Evolutionary conservation across 92 coral and sea anemone species (phyloP).

Genomic region (Zoanthus solanderi): DNA sequence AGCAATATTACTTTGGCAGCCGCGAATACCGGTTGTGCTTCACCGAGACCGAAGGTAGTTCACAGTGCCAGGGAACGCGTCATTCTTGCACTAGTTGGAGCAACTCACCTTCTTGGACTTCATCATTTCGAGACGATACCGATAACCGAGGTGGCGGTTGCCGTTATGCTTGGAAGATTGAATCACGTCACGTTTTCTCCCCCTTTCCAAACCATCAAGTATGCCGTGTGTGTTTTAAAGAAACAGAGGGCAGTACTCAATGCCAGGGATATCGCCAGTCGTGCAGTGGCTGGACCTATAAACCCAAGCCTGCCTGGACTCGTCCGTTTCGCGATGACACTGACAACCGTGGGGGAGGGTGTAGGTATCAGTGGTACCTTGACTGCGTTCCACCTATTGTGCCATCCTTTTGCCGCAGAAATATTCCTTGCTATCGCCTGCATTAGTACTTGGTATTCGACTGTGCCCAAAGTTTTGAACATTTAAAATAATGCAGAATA

Average conservation of each 20-base stretch:
- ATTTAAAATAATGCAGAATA: too few relatives aligned
- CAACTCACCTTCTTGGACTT: slow-evolving; percentile 46
- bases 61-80: slow-evolving; percentile 63
- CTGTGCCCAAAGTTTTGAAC: neutral
- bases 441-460: neutral
- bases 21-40: slow-evolving; percentile 52
- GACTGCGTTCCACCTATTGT: slow-evolving; percentile 18
- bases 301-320: slow-evolving; percentile 56
- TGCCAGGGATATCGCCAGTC: slow-evolving; percentile 47
- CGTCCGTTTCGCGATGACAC: slow-evolving; percentile 70
- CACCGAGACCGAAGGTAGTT: slow-evolving; percentile 62
- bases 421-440: neutral
- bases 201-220: slow-evolving; percentile 6
- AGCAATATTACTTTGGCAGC: neutral
- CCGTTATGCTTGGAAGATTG: slow-evolving; percentile 65
- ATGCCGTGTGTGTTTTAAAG: slow-evolving; percentile 46
- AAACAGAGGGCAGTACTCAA: slow-evolving; percentile 56
- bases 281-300: slow-evolving; percentile 55
- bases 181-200: slow-evolving; percentile 32
- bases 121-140: slow-evolving; percentile 68
- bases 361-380: slow-evolving; percentile 57
- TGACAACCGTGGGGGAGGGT: slow-evolving; percentile 68
- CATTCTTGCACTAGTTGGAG: slow-evolving; percentile 62
- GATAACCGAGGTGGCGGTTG: slow-evolving; percentile 74
- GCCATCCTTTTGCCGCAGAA: neutral